Percentiles rank a stretch among this genome's conserved stretches.
Conservation (phyloP, 2,113 vertebrate genomes). For the Chaenocephalus aceratus region DNA sequence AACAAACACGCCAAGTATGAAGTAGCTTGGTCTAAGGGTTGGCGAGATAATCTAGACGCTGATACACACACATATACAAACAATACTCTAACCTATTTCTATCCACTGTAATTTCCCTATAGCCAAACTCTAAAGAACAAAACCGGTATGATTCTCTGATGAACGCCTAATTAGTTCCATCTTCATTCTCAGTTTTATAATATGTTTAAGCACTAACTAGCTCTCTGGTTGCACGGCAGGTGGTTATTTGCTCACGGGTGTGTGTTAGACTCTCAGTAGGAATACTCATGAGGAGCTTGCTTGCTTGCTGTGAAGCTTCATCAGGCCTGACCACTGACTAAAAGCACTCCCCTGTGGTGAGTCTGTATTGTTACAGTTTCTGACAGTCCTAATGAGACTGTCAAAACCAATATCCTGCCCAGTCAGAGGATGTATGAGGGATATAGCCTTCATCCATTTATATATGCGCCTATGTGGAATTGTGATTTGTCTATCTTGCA, state of each 20-base stretch:
- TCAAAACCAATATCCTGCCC: background rate
- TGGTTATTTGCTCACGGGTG: slow-evolving; percentile 6
- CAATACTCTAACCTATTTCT: background rate
- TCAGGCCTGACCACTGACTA: slow-evolving; percentile 30
- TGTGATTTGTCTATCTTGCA: background rate
- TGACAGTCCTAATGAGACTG: slow-evolving; percentile 1
- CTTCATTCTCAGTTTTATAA: background rate
- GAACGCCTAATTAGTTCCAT: background rate
- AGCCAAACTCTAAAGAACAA: background rate
- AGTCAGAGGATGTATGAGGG: no score
- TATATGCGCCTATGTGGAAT: background rate
- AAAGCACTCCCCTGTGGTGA: slow-evolving; percentile 64
- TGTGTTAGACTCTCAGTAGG: slow-evolving; percentile 9
- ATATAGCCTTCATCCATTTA: background rate
- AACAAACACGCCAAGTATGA: no score
- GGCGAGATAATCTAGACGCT: no score
- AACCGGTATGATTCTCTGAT: background rate
- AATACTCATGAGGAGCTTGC: background rate
- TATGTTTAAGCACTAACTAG: background rate
- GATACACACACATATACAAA: no score
- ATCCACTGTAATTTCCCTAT: background rate
- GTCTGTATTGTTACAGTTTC: slow-evolving; percentile 28
- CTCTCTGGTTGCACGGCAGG: background rate
- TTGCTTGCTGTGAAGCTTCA: background rate
- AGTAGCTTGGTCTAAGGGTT: no score